Base-by-base conservation (phyloP, 2,888 invertebrate genomes). In the Ophion slaviceki region DNA sequence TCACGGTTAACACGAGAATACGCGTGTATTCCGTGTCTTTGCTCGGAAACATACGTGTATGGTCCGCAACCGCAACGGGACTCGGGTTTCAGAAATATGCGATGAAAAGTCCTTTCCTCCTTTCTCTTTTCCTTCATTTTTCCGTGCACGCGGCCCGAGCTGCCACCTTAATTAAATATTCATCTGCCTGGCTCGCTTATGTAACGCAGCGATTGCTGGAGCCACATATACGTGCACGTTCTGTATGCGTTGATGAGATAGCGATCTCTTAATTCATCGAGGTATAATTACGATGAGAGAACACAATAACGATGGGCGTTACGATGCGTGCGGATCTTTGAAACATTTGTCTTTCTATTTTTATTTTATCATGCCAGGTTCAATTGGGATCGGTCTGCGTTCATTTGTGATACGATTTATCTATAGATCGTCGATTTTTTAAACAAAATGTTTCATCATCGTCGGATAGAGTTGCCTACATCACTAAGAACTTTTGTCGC, bases 51-150 rank as follows among this genome's bases (percentile, higher is more conserved):
- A n/a, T 53, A 17, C 14, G 4, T 14, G 5, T 53, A 53, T 14
- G 17, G 3, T 53, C 14, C 47, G 24, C 32, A 20, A 11, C 10
- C 45, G 17, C 20, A 64, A 72, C 64, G 76, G 24, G 45, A 53
- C 32, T n/a, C 80, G 57, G 57, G 68, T 68, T 68, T 78, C 28
- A 59, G 68, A 57, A 78, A 78, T 68, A 66, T 76, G 28, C 24
- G 53, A 75, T 67, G 68, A 59, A 84, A 80, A 74, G 59, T 82
- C 45, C 82, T 85, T 85, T 85, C 82, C 75, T 79, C 79, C 85
- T 85, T 85, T 85, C 85, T 78, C 82, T 79, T 76, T 70, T 28
- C 79, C 66, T 79, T 70, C 32, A 66, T 71, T 40, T 68, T 78
- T 47, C 17, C n/a, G 20, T 24, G 17, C 71, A 20, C 45, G 36